phyloP scores from a whole-genome alignment of 2,797 vertebrate species.

The Coregonus ussuriensis region DNA sequence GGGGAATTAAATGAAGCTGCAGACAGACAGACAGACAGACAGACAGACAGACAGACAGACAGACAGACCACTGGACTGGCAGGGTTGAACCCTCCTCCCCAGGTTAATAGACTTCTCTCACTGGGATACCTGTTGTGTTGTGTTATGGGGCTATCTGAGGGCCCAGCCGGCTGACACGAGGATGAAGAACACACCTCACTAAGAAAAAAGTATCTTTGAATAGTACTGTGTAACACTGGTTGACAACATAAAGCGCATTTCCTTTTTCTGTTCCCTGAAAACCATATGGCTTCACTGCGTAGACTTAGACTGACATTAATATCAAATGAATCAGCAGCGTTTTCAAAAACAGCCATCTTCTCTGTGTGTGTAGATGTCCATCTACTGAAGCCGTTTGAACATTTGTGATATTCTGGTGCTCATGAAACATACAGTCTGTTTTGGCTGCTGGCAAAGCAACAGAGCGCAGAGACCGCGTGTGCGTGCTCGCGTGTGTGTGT shows the following conservation, averaged over 20 bases:
- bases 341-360: conserved; percentile 19
- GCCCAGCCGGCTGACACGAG: conserved; percentile 26
- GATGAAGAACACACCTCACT: neutral
- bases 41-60: neutral
- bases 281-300: neutral
- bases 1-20: neutral
- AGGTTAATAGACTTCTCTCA: conserved; percentile 66
- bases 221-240: neutral
- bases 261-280: neutral
- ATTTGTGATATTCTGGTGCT: neutral
- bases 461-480: neutral
- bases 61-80: conserved; percentile 16
- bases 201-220: neutral
- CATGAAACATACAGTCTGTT: conserved; percentile 29
- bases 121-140: conserved; percentile 5
- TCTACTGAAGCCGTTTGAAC: too few relatives aligned
- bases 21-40: neutral
- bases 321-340: conserved; percentile 41
- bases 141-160: conserved; percentile 7
- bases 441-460: neutral
- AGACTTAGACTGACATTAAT: conserved; percentile 36
- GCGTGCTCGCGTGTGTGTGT: too few relatives aligned
- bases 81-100: conserved; percentile 45
- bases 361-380: neutral
- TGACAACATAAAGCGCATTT: neutral